Evolutionary conservation across 2,113 vertebrate genomes (phyloP), one percentile per base, ranked within the genome.

Genomic region (Seriola rivoliana): DNA sequence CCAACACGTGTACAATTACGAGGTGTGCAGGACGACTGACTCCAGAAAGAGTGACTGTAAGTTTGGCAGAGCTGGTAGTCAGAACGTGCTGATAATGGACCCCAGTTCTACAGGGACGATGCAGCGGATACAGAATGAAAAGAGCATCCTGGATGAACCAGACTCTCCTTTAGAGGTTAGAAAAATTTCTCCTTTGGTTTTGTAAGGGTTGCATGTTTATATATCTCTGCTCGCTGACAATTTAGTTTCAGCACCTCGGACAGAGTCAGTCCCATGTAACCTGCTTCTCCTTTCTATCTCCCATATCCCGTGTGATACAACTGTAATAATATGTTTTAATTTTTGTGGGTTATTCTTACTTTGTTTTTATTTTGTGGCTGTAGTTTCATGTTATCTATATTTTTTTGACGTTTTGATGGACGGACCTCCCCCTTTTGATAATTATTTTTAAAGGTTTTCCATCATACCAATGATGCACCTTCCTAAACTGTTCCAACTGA

Each of bases 161-260:
- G 60, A 83, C 32, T 77, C 59, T 74, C 75, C 63, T 69, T 1
- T 74, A 2, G 82, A 84, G 84, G 79, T 86, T 78, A 32, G 80
- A 48, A 2, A 3, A 3, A 0, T 3, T 6, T 9, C 46, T 4
- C 3, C 0, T 74, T 0, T 54, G 4, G 0, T 52, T 12, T 2
- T 58, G 1, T 29, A 6, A 38, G 5, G 38, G 3, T 40, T 63
- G 1, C 10, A 13, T 40, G 0, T 55, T 46, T 14, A 0, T 62
- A 9, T 0, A 3, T 62, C 21, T 50, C 11, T 32, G 3, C 13
- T 52, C 2, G 8, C 12, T 86, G 21, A 11, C 8, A 32, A 54
- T 25, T 1, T 1, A 4, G 44, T 57, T 73, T 71, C 69, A 89
- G 73, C 72, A 86, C 84, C 80, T 25, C 5, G 77, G 87, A 89